Percentiles rank a stretch among this genome's conserved stretches.
These are phyloP conservation scores for Pygoscelis antarcticus DNA, from an alignment of 2,113 vertebrate genomes.

Conservation along the genomic window DNA sequence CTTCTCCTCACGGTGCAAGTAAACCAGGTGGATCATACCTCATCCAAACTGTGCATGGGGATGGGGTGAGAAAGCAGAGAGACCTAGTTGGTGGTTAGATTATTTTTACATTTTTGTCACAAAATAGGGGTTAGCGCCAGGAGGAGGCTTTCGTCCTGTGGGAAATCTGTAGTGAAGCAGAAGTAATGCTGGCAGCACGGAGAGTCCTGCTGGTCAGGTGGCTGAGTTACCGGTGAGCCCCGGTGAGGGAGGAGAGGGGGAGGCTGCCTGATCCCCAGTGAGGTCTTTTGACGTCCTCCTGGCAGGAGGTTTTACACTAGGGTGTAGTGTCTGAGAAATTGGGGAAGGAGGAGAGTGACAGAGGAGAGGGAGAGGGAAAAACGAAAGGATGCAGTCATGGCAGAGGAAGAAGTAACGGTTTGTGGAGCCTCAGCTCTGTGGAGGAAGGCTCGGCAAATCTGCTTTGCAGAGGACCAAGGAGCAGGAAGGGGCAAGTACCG, in stretches of 20 bases:
- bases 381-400: accelerated
- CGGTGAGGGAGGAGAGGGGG: accelerated
- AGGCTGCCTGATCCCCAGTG: neutral
- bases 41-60: neutral
- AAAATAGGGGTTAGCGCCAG: neutral
- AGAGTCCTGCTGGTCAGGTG: neutral
- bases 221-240: neutral
- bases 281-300: neutral
- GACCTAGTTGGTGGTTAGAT: neutral
- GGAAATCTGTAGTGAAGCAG: neutral
- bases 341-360: neutral
- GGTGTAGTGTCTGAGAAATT: neutral
- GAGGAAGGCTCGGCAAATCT: neutral
- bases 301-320: neutral
- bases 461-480: neutral
- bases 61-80: neutral
- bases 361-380: neutral
- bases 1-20: accelerated
- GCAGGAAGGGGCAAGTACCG: neutral
- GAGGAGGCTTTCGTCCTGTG: neutral
- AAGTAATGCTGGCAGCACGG: neutral
- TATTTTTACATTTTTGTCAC: neutral
- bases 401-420: neutral
- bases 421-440: neutral
- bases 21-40: neutral